phyloP scores from a whole-genome alignment of 1,140 invertebrate species.

The Mactra quadrangularis region DNA sequence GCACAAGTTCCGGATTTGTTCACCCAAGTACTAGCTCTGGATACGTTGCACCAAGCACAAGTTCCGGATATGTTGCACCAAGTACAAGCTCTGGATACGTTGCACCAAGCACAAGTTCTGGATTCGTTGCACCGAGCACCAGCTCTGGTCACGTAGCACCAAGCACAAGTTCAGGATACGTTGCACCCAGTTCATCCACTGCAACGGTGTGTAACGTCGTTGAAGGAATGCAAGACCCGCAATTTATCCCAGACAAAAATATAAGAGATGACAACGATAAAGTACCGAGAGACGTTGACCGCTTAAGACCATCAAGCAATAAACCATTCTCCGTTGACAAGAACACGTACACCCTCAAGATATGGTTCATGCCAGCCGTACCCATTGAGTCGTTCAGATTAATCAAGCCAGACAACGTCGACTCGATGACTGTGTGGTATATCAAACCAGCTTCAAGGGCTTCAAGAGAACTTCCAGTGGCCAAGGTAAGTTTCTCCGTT shows the following conservation, averaged over 20 bases:
- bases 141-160: too few relatives aligned
- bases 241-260: slow-evolving; percentile 25
- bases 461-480: not conserved
- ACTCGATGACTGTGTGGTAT: slow-evolving; percentile 3
- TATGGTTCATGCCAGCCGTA: slow-evolving; percentile 4
- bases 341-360: not conserved
- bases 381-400: not conserved
- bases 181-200: too few relatives aligned
- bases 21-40: too few relatives aligned
- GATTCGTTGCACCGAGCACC: not conserved
- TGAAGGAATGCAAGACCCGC: slow-evolving; percentile 26
- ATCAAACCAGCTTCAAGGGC: not conserved
- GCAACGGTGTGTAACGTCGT: too few relatives aligned
- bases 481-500: slow-evolving; percentile 6
- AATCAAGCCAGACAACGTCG: not conserved
- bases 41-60: not conserved
- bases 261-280: not conserved
- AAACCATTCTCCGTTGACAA: slow-evolving; percentile 4
- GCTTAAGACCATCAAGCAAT: not conserved
- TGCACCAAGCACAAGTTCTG: not conserved
- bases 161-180: too few relatives aligned
- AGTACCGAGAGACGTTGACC: not conserved
- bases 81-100: too few relatives aligned
- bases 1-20: too few relatives aligned
- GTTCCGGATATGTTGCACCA: too few relatives aligned